phyloP scores from a whole-genome alignment of 2,797 vertebrate genomes.

The Bradypus variegatus region DNA sequence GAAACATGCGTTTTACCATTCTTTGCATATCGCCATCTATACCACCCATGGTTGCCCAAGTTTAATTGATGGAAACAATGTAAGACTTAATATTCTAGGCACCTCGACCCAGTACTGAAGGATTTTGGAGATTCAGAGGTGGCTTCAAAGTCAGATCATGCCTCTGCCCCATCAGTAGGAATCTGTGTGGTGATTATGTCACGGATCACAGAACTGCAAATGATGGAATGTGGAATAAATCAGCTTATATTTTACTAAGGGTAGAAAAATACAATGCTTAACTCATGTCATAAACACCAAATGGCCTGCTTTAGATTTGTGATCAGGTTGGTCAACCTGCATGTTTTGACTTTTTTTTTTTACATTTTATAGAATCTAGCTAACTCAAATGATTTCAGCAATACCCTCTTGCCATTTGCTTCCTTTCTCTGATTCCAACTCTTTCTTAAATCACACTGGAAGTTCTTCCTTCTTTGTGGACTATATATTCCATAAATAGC shows the following conservation, averaged over 20 bases:
- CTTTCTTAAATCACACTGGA: neutral
- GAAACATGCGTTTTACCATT: neutral
- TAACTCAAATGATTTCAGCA: neutral
- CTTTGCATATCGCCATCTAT: neutral
- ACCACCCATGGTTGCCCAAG: no score
- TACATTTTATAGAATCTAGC: neutral
- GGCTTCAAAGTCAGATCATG: neutral
- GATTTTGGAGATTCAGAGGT: neutral
- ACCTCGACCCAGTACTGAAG: neutral
- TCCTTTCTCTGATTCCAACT: neutral
- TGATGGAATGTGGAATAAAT: neutral
- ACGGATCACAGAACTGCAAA: neutral
- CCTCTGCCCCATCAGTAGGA: neutral
- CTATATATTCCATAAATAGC: neutral
- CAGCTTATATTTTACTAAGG: neutral
- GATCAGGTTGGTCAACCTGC: neutral
- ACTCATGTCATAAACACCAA: neutral
- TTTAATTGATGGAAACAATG: neutral
- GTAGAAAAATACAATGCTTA: neutral
- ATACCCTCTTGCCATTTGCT: neutral
- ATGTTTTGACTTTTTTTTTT: neutral
- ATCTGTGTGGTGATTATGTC: neutral
- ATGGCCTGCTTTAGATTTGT: neutral
- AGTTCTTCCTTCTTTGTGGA: slow-evolving; percentile 13
- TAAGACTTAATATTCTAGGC: neutral